These are phyloP conservation scores for Ceratoteleas bidentatus DNA, from an alignment of 1,140 invertebrate genomes.

Conservation along the genomic window DNA sequence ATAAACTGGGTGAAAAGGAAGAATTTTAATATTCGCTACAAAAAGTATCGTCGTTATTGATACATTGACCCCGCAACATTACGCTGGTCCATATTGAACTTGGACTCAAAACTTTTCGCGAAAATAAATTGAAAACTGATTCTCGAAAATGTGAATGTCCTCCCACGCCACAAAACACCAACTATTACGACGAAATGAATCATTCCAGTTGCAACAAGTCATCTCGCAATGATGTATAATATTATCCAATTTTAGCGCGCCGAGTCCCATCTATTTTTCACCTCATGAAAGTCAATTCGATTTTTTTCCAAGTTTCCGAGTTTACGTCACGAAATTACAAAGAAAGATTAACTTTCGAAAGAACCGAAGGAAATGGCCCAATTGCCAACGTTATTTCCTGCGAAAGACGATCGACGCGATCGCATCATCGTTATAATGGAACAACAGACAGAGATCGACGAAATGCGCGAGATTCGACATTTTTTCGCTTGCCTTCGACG, in stretches of 20 bases:
- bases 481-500: neutral
- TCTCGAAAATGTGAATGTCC: constrained; percentile 22
- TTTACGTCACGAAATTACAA: constrained; percentile 52
- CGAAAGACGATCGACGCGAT: constrained; percentile 27
- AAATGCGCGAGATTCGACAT: neutral
- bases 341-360: constrained; percentile 62
- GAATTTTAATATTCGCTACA: constrained; percentile 45
- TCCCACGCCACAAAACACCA: neutral
- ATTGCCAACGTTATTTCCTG: constrained; percentile 63
- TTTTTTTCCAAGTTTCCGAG: constrained; percentile 16
- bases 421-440: constrained; percentile 29
- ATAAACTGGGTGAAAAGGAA: constrained; percentile 29
- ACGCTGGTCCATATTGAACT: constrained; percentile 34
- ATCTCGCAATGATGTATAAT: constrained; percentile 19
- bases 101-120: constrained; percentile 32
- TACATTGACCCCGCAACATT: constrained; percentile 53
- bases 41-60: constrained; percentile 43
- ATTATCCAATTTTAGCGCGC: constrained; percentile 16
- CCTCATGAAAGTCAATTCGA: constrained; percentile 15
- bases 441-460: constrained; percentile 14
- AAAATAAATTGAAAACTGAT: constrained; percentile 51
- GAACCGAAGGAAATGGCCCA: constrained; percentile 63
- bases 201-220: constrained; percentile 46
- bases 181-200: constrained; percentile 10
- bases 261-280: constrained; percentile 7